Base-by-base conservation (phyloP, 2,797 vertebrate genomes). In the Mastacembelus armatus region DNA sequence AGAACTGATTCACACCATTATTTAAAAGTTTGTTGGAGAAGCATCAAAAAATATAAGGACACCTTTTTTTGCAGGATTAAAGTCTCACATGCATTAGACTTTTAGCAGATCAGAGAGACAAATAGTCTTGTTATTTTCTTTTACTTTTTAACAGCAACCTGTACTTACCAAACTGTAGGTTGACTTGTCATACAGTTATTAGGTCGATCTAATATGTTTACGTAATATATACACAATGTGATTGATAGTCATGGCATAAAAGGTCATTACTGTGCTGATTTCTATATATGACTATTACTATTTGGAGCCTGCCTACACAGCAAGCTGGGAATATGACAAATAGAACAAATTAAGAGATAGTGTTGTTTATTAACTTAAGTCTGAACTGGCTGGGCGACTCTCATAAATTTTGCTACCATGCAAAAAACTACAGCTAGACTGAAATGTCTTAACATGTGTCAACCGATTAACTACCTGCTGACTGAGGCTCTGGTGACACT, bases 1-100 rank as follows among this genome's bases (percentile, higher is more conserved):
- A 24, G 14, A 71, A 55, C 8, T 49, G 35, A 71, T 64, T 64
- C n/a, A 35, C 18, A 24, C 43, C 35, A n/a, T 42, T 16, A 14
- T 61, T 55, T 4, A 12, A 18, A 59, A 30, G 21, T 64, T 63
- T 49, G 18, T 24, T 15, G 44, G 3, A 8, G 42, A 42, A 56
- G 48, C 9, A 3, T 27, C 12, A 35, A 16, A 36, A 71, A 38
- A 26, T 49, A 24, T 8, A 5, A 27, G 22, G 10, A 49, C 7
- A 15, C 7, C 1, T 27, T 26, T 24, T 35, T 6, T 60, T 35
- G 19, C 32, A 15, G 3, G 2, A 12, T 18, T 24, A n/a, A 10
- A 39, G 10, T 44, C 16, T 16, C n/a, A 21, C 21, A 44, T 36
- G 49, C 16, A 21, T 59, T 32, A 5, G 52, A 35, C 1, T 8